Base-by-base conservation (phyloP, 2,797 vertebrate genomes). In the Oceanodroma leucorhoa region DNA sequence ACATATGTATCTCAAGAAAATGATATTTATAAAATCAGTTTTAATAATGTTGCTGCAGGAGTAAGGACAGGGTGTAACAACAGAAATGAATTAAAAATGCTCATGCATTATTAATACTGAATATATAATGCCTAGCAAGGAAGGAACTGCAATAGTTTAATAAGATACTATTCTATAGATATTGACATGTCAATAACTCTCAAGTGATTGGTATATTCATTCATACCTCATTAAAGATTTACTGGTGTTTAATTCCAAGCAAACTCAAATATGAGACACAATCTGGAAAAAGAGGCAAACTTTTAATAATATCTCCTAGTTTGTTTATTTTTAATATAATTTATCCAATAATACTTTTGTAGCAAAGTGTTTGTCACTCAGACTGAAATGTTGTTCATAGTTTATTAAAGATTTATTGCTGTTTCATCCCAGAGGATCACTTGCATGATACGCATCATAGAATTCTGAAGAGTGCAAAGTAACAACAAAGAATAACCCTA, bases 101-200 rank as follows among this genome's bases (percentile, higher is more conserved):
- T 97, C 95, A 97, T 98, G 65, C 91, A 97, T 97, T 97, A 98
- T 98, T 98, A 95, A 98, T 84, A 78, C 11, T 76, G 95, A 97
- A 96, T 96, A 82, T 89, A 89, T 95, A 97, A 97, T 90, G 48
- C 11, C 43, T 94, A 97, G 92, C 96, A 97, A 96, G 62, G 93
- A 96, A 95, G 85, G 43, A 96, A 65, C 41, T 91, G 87, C 32
- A 92, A 96, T 90, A 93, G 71, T 94, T 97, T 96, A 95, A 94
- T 97, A 97, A 97, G 94, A 94, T 30, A 84, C 45, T 86, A 92
- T 96, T 80, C 87, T 96, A 93, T 94, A 83, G 96, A 94, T 97
- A 95, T 91, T 89, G 92, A 97, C 96, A 57, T 97, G 96, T 98
- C 97, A 97, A 94, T 97, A 98, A 97, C 58, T 97, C 96, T 98